Evolutionary conservation across 2,888 invertebrate genomes (phyloP), one percentile per base, ranked within the genome.

Genomic region (Melanotus villosus): DNA sequence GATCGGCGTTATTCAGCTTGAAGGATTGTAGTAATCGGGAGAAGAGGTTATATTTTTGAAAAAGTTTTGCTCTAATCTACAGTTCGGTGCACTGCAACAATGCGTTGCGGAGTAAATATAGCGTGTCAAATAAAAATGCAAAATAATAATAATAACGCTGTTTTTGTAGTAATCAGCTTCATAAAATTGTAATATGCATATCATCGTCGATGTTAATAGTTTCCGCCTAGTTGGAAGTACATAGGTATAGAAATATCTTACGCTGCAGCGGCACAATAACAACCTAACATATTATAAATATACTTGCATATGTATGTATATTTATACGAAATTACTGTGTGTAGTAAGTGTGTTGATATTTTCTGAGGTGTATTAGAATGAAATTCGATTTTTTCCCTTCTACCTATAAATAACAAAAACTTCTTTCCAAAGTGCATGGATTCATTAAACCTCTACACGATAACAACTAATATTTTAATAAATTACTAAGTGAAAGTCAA

Each of bases 31-130:
- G 36, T n/a, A 12, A n/a, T 6, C 19, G 23, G n/a, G 26, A 23
- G 47, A 50, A 50, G 47, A 23, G 1, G 19, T 9, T 23, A 50
- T n/a, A 45, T 45, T 47, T 47, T 47, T 14, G 16, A 32, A 52
- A 52, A 30, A 56, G 56, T 19, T 34, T 34, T 23, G 38, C 38
- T 38, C 70, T 71, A 70, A 68, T 79, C 76, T 71, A 71, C 73
- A 70, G 70, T 75, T 75, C 74, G 77, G 64, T 76, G 71, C 72
- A 72, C 73, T 71, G 69, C 69, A 73, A 77, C 66, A 68, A 72
- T 52, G 63, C 38, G 41, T 12, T 30, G 26, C 32, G 26, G 30
- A 75, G 74, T 73, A 76, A 77, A 67, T 70, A 75, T 66, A 65
- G 64, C 76, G 73, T 75, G 72, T 74, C 75, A 65, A 77, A 75